phyloP scores from a whole-genome alignment of 1,140 invertebrate genomes.

The Trinorchestia longiramus region DNA sequence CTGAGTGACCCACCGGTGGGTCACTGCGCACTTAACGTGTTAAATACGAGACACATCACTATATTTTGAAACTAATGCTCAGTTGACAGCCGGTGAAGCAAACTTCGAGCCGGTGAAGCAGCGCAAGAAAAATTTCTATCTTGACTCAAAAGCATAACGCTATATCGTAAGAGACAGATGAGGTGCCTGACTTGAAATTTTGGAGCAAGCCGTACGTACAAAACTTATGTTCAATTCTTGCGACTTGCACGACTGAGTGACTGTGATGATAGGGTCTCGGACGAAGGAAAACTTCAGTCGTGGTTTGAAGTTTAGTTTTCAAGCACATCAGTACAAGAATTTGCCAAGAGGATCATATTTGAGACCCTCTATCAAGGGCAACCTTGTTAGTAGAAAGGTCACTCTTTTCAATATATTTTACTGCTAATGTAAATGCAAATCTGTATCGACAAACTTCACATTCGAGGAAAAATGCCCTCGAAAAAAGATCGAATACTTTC shows the following conservation, averaged over 20 bases:
- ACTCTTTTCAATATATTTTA: background rate
- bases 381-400: background rate
- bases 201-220: background rate
- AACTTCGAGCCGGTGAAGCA: background rate
- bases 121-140: background rate
- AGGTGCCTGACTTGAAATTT: background rate
- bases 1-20: too few species aligned
- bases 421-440: background rate
- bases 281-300: background rate
- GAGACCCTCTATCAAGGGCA: background rate
- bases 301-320: background rate
- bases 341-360: background rate
- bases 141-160: background rate
- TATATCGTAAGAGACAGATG: background rate
- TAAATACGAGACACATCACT: background rate
- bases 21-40: too few species aligned
- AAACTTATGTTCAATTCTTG: background rate
- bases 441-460: background rate
- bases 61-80: background rate
- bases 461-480: background rate
- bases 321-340: background rate
- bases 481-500: too few species aligned
- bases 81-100: background rate
- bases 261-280: background rate
- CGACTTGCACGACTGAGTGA: background rate